phyloP scores from a whole-genome alignment of 2,888 invertebrate genomes.

The Eueremaeus valkanovi region DNA sequence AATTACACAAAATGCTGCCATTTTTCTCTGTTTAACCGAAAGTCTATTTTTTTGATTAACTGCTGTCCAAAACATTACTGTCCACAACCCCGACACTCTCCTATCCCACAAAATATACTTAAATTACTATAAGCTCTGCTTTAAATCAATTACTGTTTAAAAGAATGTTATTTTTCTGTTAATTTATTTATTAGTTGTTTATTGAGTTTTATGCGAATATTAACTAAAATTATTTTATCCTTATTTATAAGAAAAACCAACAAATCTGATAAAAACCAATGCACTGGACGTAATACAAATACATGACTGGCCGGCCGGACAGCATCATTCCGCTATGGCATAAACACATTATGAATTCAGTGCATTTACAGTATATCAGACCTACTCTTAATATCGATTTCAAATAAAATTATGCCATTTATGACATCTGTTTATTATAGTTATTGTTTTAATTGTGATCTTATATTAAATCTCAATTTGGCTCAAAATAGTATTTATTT shows the following conservation, averaged over 20 bases:
- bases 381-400: too few relatives aligned
- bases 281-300: constrained; percentile 23
- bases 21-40: too few relatives aligned
- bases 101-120: neutral
- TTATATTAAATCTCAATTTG: neutral
- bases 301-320: constrained; percentile 35
- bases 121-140: too few relatives aligned
- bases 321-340: constrained; percentile 35
- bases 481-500: too few relatives aligned
- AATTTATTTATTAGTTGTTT: constrained; percentile 32
- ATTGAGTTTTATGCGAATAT: neutral
- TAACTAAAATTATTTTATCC: constrained; percentile 27
- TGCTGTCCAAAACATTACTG: neutral
- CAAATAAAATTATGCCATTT: constrained; percentile 34
- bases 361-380: constrained; percentile 11
- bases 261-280: neutral
- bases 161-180: constrained; percentile 8
- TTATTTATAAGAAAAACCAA: neutral
- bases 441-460: too few relatives aligned
- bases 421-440: neutral
- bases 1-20: constrained; percentile 21
- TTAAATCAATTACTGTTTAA: neutral
- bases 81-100: neutral
- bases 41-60: too few relatives aligned
- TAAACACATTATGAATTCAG: constrained; percentile 17